Evolutionary conservation across 2,797 vertebrate species (phyloP), one percentile per base, ranked within the genome.

Genomic region (Limosa lapponica): DNA sequence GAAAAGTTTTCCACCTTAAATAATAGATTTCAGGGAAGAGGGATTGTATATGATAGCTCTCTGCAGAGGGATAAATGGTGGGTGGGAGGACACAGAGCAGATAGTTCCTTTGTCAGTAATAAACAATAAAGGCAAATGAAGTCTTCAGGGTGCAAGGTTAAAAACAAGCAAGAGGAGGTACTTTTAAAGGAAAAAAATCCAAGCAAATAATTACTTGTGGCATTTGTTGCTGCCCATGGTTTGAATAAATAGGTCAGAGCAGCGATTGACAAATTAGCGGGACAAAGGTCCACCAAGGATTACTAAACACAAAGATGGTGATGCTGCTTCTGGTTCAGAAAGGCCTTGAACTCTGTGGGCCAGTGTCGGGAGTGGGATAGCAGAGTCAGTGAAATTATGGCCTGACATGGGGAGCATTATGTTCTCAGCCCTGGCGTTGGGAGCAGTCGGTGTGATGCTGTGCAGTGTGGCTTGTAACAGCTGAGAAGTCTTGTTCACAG

Each of bases 331-430:
- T 79, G 39, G 5, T 66, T 89, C n/a, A 51, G 36, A 67, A 93
- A 32, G 34, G 46, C 11, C 8, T 73, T 66, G 13, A 49, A 4
- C 52, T 62, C 46, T 30, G 32, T 77, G 10, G 57, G 14, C 30
- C 8, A 1, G 13, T 39, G 13, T 37, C 8, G 5, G 39, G 39
- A 34, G 16, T 1, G 14, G 8, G 32, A 7, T 27, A 18, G 36
- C 58, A 54, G 30, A 36, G 18, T 37, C 3, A 1, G 44, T 59
- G 57, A 41, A 67, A 71, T 20, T 55, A 24, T 1, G 16, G 58
- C 19, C 27, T 16, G 5, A 46, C 0, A 2, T 0, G 2, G n/a
- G 46, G 34, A 77, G 5, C 0, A 2, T 28, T 10, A 2, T 0
- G 3, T 79, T 67, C 57, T 80, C 30, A 19, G 39, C 43, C 17